A percentile compares a stretch with the other conserved stretches of the same genome.
These are phyloP conservation scores for Notamacropus eugenii DNA, from an alignment of 2,797 vertebrate species.

Conservation along the genomic window DNA sequence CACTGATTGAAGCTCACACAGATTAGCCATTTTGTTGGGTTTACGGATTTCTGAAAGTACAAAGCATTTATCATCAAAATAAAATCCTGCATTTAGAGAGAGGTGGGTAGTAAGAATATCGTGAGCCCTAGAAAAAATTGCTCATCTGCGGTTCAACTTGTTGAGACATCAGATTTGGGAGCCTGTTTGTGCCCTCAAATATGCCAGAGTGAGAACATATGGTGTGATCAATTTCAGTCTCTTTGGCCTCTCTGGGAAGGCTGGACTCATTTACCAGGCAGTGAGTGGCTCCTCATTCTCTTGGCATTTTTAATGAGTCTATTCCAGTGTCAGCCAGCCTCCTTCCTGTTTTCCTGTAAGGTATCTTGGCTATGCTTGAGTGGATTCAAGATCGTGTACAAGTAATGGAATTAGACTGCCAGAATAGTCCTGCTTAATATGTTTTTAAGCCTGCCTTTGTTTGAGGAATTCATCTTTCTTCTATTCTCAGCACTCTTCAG, in stretches of 20 bases:
- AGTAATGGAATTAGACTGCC: constrained; percentile 70
- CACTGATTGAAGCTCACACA: background rate
- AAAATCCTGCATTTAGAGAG: constrained; percentile 69
- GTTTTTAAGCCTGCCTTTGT: constrained; percentile 64
- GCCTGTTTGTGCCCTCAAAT: constrained; percentile 36
- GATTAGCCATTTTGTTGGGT: constrained; percentile 52
- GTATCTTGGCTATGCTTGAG: constrained; percentile 59
- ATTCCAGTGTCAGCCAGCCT: constrained; percentile 42
- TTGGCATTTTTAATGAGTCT: constrained; percentile 70
- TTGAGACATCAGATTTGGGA: constrained; percentile 77
- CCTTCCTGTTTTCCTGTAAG: constrained; percentile 28
- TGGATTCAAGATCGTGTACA: background rate
- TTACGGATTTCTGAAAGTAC: constrained; percentile 67
- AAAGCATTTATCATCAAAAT: constrained; percentile 77
- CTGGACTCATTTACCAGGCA: constrained; percentile 73
- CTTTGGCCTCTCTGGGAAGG: constrained; percentile 76
- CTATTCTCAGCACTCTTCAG: constrained; percentile 66
- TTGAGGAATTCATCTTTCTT: constrained; percentile 71
- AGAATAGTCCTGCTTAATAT: constrained; percentile 63
- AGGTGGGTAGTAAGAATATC: constrained; percentile 61
- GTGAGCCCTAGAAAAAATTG: constrained; percentile 71
- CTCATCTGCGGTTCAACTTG: constrained; percentile 81
- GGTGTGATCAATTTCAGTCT: constrained; percentile 77
- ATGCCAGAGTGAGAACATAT: constrained; percentile 30
- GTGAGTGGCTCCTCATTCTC: constrained; percentile 66